Base-by-base conservation (phyloP, 2,113 vertebrate species). In the Lepisosteus oculatus region DNA sequence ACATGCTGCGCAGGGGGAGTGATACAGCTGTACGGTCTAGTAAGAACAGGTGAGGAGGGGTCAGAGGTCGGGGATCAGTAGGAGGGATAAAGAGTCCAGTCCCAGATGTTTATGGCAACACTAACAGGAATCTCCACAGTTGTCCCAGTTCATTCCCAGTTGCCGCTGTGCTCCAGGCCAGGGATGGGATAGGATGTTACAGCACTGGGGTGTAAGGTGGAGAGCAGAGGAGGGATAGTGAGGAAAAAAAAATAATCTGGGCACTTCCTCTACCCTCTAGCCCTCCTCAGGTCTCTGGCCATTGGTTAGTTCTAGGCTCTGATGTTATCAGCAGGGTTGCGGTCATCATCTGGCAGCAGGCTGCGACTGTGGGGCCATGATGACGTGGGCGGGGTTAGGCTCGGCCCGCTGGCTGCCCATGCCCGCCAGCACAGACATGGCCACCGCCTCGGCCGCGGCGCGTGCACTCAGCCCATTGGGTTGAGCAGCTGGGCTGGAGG, bases 271-370 rank as follows among this genome's bases (percentile, higher is more conserved):
- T 15, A 5, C 65, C 73, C 68, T 80, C 81, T 72, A 82, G 80
- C 79, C 77, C 76, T 77, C 69, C 72, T 79, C 71, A 66, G 74
- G 54, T 63, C 61, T 66, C 66, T 74, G 73, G 67, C 55, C 43
- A 65, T 66, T 70, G 70, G 70, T 71, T 17, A 76, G 85, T 88
- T 82, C 80, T 81, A 77, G 74, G 86, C 76, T 74, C 55, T 61
- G 69, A 74, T 68, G 47, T 29, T 29, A 51, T 17, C 45, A 65
- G 1, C 59, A 61, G 59, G 71, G 69, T 70, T 81, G 78, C 70
- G 79, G 88, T 89, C 93, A 98, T 99, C 96, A 98, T 99, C 97
- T 99, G 89, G 92, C 95, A 2, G 95, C 93, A 79, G 94, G 91
- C 78, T 98, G 96, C 17, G 96, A 95, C 87, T 99, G 97, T 94